A percentile compares a stretch with the other conserved stretches of the same genome.
phyloP scores from a whole-genome alignment of 2,888 invertebrate species.

The Tiphia femorata region DNA sequence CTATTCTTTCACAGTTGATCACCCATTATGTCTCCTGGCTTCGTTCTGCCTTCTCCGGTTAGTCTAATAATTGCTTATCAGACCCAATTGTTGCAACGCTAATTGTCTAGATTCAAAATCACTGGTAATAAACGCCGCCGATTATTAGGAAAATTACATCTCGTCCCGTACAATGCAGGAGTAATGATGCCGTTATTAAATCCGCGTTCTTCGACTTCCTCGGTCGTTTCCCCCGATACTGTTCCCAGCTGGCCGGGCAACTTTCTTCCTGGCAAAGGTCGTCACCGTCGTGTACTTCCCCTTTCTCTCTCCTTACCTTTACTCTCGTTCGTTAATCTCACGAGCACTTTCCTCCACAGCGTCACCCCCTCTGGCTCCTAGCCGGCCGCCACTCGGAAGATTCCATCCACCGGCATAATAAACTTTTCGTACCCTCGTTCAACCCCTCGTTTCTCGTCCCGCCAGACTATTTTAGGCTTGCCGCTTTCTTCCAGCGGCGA shows the following conservation, averaged over 20 bases:
- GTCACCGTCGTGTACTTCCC: background rate
- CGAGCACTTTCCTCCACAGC: background rate
- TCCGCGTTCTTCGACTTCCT: background rate
- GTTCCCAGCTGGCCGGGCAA: background rate
- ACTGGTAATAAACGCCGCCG: no score
- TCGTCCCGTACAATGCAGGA: no score
- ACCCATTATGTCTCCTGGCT: no score
- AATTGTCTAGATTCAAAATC: no score
- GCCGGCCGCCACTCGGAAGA: background rate
- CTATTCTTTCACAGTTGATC: no score
- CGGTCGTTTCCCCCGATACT: background rate
- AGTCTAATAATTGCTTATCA: no score
- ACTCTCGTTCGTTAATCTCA: background rate
- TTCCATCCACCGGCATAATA: slow-evolving; percentile 24
- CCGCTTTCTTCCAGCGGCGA: slow-evolving; percentile 35
- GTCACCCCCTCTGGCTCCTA: background rate
- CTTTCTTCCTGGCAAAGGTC: no score
- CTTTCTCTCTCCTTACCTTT: background rate
- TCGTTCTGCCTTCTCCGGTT: no score
- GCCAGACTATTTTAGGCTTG: slow-evolving; percentile 36
- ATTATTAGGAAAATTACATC: no score
- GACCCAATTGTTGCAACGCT: no score
- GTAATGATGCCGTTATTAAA: no score
- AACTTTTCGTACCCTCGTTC: slow-evolving; percentile 30
- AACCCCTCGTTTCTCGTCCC: slow-evolving; percentile 13